Evolutionary conservation across 2,797 vertebrate genomes (phyloP).

Genomic region (Betta splendens): DNA sequence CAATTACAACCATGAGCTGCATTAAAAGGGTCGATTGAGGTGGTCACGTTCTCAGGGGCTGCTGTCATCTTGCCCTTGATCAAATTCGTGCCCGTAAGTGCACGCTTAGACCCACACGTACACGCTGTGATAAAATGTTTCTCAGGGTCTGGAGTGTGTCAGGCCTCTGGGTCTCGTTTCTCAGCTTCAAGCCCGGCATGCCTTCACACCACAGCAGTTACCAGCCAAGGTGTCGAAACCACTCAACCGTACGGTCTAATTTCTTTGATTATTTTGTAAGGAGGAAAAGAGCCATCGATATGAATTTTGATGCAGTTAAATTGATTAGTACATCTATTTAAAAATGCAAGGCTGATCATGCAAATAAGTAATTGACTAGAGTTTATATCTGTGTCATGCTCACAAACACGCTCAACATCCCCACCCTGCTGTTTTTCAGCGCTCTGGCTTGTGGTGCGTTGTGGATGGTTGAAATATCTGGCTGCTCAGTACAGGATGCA

Average conservation of each 20-base stretch:
- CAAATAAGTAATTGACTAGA: slow-evolving; percentile 26
- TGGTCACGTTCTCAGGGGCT: slow-evolving; percentile 50
- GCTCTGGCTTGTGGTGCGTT: slow-evolving; percentile 65
- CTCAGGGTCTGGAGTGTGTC: slow-evolving; percentile 65
- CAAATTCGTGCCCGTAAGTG: slow-evolving; percentile 35
- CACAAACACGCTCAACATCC: slow-evolving; percentile 49
- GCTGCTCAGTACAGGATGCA: slow-evolving; percentile 76
- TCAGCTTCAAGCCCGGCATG: slow-evolving; percentile 52
- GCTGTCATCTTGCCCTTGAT: slow-evolving; percentile 40
- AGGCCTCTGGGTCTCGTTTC: slow-evolving; percentile 40
- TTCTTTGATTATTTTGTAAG: too few relatives aligned
- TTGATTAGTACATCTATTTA: slow-evolving; percentile 13
- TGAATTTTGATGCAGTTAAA: neutral
- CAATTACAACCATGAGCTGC: slow-evolving; percentile 54
- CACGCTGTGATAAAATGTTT: slow-evolving; percentile 54
- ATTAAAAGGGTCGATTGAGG: slow-evolving; percentile 63
- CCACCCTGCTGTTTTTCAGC: slow-evolving; percentile 70
- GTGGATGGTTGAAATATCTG: slow-evolving; percentile 78
- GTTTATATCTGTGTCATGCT: slow-evolving; percentile 23
- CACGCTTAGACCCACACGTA: slow-evolving; percentile 15
- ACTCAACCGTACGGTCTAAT: too few relatives aligned
- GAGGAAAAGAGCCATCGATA: neutral
- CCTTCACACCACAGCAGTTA: slow-evolving; percentile 68
- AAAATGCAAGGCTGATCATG: slow-evolving; percentile 16
- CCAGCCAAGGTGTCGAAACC: slow-evolving; percentile 41